Conservation (phyloP, 2,113 vertebrate species). For the Anolis sagrei region DNA sequence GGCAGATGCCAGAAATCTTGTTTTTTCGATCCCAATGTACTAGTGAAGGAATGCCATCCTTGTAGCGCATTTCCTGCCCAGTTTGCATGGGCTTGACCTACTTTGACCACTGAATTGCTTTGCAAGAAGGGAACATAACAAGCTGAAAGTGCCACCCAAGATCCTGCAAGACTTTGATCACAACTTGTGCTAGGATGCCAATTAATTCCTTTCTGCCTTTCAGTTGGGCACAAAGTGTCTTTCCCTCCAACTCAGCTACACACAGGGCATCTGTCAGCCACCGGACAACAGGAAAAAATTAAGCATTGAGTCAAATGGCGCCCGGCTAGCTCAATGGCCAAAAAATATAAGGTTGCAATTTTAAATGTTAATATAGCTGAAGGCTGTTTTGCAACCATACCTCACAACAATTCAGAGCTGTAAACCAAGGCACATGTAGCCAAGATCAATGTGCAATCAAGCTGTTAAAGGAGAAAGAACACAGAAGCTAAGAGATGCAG, state of each 20-base stretch:
- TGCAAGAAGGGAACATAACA: not conserved
- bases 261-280: not conserved
- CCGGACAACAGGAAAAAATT: not conserved
- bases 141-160: not conserved
- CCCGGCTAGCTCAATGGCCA: too few species aligned
- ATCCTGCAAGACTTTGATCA: not conserved
- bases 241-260: not conserved
- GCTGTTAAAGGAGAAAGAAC: too few species aligned
- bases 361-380: not conserved
- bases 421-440: too few species aligned
- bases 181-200: not conserved
- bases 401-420: too few species aligned
- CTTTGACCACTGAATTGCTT: not conserved
- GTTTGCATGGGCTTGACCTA: not conserved
- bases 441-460: too few species aligned
- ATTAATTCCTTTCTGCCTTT: not conserved
- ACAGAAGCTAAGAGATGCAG: too few species aligned
- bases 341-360: too few species aligned
- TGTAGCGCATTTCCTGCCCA: not conserved
- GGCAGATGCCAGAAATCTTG: too few species aligned
- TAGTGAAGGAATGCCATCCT: not conserved
- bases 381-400: not conserved
- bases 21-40: not conserved
- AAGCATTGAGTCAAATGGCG: not conserved
- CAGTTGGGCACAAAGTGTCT: not conserved